phyloP scores from a whole-genome alignment of 2,888 invertebrate species.

The Macrosoma leucophasiata region DNA sequence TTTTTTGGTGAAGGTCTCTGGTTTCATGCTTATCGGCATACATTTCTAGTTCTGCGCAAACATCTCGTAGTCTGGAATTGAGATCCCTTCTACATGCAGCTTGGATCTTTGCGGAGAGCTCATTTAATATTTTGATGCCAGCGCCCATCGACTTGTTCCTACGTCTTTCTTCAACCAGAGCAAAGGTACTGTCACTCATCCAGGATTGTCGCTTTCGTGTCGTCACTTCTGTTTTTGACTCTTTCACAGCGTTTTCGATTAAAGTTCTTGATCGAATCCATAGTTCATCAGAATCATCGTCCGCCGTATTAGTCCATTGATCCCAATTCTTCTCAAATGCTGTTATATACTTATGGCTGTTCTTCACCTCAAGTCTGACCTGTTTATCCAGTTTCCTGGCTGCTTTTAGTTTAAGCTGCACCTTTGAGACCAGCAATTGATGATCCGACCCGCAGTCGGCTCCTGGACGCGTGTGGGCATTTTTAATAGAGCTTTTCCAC shows the following conservation, averaged over 20 bases:
- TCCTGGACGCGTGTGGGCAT: not conserved
- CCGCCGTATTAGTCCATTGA: not conserved
- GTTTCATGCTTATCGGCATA: too few relatives aligned
- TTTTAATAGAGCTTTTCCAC: not conserved
- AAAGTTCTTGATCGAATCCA: slow-evolving; percentile 3
- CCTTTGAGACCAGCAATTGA: not conserved
- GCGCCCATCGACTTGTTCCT: slow-evolving; percentile 1
- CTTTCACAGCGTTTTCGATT: not conserved
- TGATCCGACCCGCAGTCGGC: slow-evolving; percentile 1
- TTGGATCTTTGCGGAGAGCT: slow-evolving; percentile 4
- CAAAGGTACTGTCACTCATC: slow-evolving; percentile 2
- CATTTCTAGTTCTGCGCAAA: too few relatives aligned
- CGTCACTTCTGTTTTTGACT: not conserved
- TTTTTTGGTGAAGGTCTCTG: too few relatives aligned
- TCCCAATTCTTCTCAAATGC: not conserved
- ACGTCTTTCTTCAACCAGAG: slow-evolving; percentile 4
- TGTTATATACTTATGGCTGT: not conserved
- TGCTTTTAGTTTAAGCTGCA: not conserved
- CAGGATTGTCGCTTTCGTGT: not conserved
- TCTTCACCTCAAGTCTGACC: not conserved
- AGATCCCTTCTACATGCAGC: too few relatives aligned
- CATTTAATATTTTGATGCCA: not conserved
- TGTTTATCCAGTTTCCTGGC: not conserved
- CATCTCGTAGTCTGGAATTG: too few relatives aligned
- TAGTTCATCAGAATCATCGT: not conserved